phyloP scores from a whole-genome alignment of 2,113 vertebrate genomes.

The Centropristis striata region DNA sequence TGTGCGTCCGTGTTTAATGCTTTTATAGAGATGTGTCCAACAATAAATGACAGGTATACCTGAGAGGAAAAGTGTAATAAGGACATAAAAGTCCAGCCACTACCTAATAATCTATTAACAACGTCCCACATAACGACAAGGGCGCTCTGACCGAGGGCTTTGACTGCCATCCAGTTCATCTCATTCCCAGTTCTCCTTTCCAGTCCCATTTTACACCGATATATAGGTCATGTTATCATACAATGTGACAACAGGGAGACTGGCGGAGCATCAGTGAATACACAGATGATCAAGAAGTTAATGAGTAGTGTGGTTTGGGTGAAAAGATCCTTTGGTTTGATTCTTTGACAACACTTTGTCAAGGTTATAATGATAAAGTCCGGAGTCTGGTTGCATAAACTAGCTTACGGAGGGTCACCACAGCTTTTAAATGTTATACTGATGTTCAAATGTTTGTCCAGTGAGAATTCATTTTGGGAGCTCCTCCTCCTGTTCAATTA shows the following conservation, averaged over 20 bases:
- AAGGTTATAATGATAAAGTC: neutral
- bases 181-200: slow-evolving; percentile 66
- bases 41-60: slow-evolving; percentile 5
- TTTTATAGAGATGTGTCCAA: neutral
- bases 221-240: slow-evolving; percentile 70
- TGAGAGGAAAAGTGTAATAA: slow-evolving; percentile 12
- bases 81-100: slow-evolving; percentile 23
- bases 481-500: too few species aligned
- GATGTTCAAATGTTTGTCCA: too few species aligned
- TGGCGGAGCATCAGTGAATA: slow-evolving; percentile 6
- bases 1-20: neutral
- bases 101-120: slow-evolving; percentile 58
- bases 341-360: neutral
- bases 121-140: slow-evolving; percentile 67
- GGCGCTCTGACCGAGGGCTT: slow-evolving; percentile 62
- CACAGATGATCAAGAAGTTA: slow-evolving; percentile 42
- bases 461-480: too few species aligned
- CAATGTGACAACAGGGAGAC: slow-evolving; percentile 49
- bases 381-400: too few species aligned
- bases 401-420: too few species aligned
- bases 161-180: slow-evolving; percentile 63
- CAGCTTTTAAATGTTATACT: too few species aligned
- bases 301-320: slow-evolving; percentile 41
- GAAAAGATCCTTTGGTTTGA: slow-evolving; percentile 18
- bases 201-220: slow-evolving; percentile 60